phyloP scores from a whole-genome alignment of 2,888 invertebrate genomes.

The Andrena chrysosceles region DNA sequence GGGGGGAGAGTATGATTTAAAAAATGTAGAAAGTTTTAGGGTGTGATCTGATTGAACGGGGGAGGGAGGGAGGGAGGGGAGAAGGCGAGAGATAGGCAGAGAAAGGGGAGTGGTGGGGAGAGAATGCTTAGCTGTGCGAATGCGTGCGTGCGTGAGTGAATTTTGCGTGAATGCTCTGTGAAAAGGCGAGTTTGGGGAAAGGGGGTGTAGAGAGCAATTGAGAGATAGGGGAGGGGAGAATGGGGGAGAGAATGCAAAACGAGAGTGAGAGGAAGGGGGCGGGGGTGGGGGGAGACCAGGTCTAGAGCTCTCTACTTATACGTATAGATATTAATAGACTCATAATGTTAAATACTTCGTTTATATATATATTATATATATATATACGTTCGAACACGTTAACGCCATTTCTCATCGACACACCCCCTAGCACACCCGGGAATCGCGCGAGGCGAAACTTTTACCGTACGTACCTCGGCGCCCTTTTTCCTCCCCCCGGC shows the following conservation, averaged over 20 bases:
- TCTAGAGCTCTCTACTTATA: conserved; percentile 77
- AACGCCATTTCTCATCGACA: conserved; percentile 70
- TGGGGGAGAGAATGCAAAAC: conserved; percentile 26
- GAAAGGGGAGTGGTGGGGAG: not conserved
- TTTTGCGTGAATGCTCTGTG: not conserved
- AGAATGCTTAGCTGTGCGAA: conserved; percentile 14
- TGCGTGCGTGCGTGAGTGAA: conserved; percentile 17
- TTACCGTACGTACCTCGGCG: conserved; percentile 48
- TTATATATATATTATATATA: conserved; percentile 52
- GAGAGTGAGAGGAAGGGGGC: conserved; percentile 22
- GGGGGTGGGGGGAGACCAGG: conserved; percentile 43
- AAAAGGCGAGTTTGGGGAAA: not conserved
- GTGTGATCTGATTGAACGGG: conserved; percentile 53
- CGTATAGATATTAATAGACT: conserved; percentile 75
- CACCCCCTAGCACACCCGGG: conserved; percentile 59
- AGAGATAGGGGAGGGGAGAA: conserved; percentile 1
- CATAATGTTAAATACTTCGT: conserved; percentile 77
- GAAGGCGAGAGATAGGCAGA: conserved; percentile 32
- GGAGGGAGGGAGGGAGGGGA: conserved; percentile 34
- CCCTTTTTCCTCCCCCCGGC: conserved; percentile 60
- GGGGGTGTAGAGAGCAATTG: conserved; percentile 11
- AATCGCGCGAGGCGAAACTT: conserved; percentile 40
- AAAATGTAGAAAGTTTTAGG: conserved; percentile 63
- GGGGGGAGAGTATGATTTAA: conserved; percentile 28
- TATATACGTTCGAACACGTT: conserved; percentile 67